Evolutionary conservation across 2,113 vertebrate species (phyloP), one percentile per base, ranked within the genome.

Genomic region (Sphyrna mokarran): DNA sequence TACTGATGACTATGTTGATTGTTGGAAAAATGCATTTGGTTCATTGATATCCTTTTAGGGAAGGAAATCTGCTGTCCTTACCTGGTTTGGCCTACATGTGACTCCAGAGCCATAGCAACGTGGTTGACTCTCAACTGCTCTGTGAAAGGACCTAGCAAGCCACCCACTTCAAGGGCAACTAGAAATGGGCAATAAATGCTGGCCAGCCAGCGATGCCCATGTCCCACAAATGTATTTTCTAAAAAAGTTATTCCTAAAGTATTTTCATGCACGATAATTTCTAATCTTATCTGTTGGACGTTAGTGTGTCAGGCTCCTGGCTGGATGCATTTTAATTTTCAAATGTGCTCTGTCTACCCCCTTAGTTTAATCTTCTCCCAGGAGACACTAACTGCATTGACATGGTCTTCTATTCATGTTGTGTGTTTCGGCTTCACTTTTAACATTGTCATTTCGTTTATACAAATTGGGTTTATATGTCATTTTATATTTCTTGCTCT

Each of bases 401-500:
- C 89, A 22, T 18, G 14, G 2, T 91, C 87, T 61, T 91, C 63
- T 63, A 18, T 18, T 91, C 58, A 61, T 91, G 87, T 61, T 61
- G 54, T 93, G 89, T 91, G 61, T 37, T 93, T 37, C 61, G 37
- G 89, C 33, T 93, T 83, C 37, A 83, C 37, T 83, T 63, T 66
- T n/a, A 93, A n/a, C 89, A 22, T 93, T 93, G 89, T 93, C 89
- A 66, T 61, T 93, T 66, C 37, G 89, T 66, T 93, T 93, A 66
- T 68, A 93, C 63, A 93, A 93, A 93, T 93, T 93, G 89, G 89
- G 61, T 66, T 93, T 93, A 93, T 68, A 93, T 93, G 89, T 68
- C 89, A 93, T 93, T 93, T 93, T 93, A 37, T 66, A 66, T 93
- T 68, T 93, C 18, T 7, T 66, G 89, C 61, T 68, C 61, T 37